A percentile compares a stretch with the other conserved stretches of the same genome.
Evolutionary conservation across 2,797 vertebrate species (phyloP).

Genomic region (Cossypha caffra): DNA sequence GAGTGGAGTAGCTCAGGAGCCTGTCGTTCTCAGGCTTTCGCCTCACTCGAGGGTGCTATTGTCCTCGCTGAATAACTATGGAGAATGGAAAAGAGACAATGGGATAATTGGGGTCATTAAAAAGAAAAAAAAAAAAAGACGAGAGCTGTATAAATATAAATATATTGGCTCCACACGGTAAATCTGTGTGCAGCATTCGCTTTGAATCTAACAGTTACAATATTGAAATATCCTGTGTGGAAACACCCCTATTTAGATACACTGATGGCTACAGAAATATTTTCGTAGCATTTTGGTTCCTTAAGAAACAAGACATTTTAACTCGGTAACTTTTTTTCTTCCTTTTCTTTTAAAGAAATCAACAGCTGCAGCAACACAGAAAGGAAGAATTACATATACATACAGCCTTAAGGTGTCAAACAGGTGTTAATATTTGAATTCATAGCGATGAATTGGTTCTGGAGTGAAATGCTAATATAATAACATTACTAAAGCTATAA

Average conservation of each 20-base stretch:
- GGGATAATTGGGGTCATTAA: conserved; percentile 55
- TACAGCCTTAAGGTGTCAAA: conserved; percentile 47
- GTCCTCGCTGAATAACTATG: conserved; percentile 49
- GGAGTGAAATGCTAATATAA: conserved; percentile 72
- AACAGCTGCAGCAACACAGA: background rate
- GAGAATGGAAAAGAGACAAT: conserved; percentile 48
- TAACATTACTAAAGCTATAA: conserved; percentile 72
- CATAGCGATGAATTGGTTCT: conserved; percentile 55
- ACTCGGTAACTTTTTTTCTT: background rate
- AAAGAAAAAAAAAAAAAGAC: background rate
- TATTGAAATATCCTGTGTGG: background rate
- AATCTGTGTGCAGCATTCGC: background rate
- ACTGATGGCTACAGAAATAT: background rate
- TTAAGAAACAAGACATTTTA: background rate
- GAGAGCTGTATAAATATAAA: conserved; percentile 35
- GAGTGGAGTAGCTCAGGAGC: conserved; percentile 12
- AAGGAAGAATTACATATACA: background rate
- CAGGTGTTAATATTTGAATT: conserved; percentile 73
- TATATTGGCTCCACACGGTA: background rate
- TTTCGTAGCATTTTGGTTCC: background rate
- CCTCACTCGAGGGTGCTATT: conserved; percentile 39
- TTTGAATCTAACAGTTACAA: conserved; percentile 8
- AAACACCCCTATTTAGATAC: background rate
- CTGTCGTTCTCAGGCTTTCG: background rate
- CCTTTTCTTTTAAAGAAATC: background rate